Percentiles rank a stretch among this genome's conserved stretches.
phyloP scores from a whole-genome alignment of 2,113 vertebrate species.

The Sander lucioperca region DNA sequence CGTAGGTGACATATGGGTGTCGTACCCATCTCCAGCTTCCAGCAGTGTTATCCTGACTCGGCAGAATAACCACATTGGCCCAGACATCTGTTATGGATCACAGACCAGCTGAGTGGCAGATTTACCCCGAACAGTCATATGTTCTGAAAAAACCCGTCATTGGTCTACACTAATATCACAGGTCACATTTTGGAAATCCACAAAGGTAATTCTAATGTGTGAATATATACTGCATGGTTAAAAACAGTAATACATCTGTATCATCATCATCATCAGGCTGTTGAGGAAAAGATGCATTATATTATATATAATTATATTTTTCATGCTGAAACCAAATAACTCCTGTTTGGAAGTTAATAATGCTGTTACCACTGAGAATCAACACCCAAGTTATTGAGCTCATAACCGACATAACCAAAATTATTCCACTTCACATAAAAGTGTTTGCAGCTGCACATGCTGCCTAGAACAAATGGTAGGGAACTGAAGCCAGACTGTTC shows the following conservation, averaged over 20 bases:
- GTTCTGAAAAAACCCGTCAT: constrained; percentile 23
- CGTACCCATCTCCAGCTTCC: constrained; percentile 55
- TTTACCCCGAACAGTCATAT: constrained; percentile 50
- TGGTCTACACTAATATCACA: constrained; percentile 10
- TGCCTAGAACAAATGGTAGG: not conserved
- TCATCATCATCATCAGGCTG: not conserved
- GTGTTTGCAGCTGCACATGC: not conserved
- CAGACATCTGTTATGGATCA: constrained; percentile 65
- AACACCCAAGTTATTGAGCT: not conserved
- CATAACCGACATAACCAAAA: not conserved
- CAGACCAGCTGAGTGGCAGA: constrained; percentile 51
- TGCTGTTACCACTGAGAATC: not conserved
- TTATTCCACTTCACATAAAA: not conserved
- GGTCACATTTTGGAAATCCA: not conserved
- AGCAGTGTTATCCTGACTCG: constrained; percentile 53
- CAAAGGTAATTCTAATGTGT: not conserved
- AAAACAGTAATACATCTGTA: not conserved
- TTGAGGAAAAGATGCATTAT: not conserved
- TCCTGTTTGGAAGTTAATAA: not conserved
- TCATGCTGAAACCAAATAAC: not conserved
- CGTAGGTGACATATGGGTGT: constrained; percentile 66
- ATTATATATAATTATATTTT: not conserved
- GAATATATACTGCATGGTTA: not conserved
- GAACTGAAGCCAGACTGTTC: not conserved
- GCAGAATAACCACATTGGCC: constrained; percentile 47